Evolutionary conservation across 2,888 invertebrate genomes (phyloP).

Genomic region (Ischnus inquisitorius): DNA sequence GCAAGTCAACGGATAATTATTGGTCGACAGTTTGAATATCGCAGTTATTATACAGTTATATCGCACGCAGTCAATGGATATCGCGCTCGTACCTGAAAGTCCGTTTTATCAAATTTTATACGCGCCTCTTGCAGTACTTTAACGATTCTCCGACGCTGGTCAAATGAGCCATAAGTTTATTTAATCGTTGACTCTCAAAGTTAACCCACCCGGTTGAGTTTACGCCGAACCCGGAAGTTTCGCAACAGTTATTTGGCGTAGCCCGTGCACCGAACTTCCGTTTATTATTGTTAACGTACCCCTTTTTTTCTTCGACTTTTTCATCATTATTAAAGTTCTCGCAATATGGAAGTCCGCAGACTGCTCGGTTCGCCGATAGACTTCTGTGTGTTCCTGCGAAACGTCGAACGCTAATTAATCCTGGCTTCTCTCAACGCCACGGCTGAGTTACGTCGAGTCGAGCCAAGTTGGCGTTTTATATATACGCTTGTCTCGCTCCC

Average conservation of each 20-base stretch:
- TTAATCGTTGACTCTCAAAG: neutral
- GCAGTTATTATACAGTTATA: neutral
- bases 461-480: constrained; percentile 46
- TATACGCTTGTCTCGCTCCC: constrained; percentile 15
- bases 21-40: neutral
- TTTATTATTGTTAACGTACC: neutral
- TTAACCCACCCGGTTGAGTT: neutral
- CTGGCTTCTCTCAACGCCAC: constrained; percentile 42
- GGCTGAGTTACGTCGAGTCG: constrained; percentile 28
- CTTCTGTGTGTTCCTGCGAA: constrained; percentile 32
- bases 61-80: neutral
- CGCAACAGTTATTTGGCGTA: constrained; percentile 12
- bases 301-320: neutral
- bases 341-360: neutral
- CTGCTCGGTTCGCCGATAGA: neutral
- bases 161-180: constrained; percentile 19
- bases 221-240: constrained; percentile 19
- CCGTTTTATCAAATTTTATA: neutral
- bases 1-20: neutral
- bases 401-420: constrained; percentile 51
- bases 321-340: neutral
- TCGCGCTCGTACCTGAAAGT: neutral
- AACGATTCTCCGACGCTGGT: neutral
- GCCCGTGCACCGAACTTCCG: neutral
- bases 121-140: neutral